Base-by-base conservation (phyloP, 2,113 vertebrate species). In the Saccopteryx bilineata region DNA sequence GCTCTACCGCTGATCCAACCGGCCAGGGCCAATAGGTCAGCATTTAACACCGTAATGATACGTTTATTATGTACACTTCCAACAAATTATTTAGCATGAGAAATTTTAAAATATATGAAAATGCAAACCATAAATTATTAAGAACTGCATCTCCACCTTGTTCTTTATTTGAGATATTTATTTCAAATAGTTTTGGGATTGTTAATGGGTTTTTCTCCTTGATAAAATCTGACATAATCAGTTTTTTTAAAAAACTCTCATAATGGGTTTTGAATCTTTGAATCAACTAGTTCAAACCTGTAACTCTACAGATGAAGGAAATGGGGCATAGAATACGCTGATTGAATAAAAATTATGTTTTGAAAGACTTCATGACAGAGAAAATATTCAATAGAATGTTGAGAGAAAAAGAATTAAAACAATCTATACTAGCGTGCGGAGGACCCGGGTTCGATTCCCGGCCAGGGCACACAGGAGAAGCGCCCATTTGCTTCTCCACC, bases 301-400 rank as follows among this genome's bases (percentile, higher is more conserved):
- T 86, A 75, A 80, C 8, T 81, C 78, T 90, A 92, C 12, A 94
- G 56, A 80, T 69, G 21, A 95, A 92, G 63, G 79, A 83, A 96
- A 28, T 56, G 10, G 8, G 14, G 9, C n/a, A 85, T 5, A 79
- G 11, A 88, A 90, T 60, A 91, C 33, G 8, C 18, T 60, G 26
- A 26, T 90, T 68, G 93, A 86, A 87, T 75, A 93, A 92, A 81
- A 90, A 65, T 39, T 74, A 3, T 28, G 87, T 75, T 94, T 94
- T 94, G 28, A 84, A 84, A 90, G 23, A 50, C 19, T 82, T 94
- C 21, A 52, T 54, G 12, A 71, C 66, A 71, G 7, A 83, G 28
- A 46, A 96, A 96, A 68, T 87, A 23, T 61, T 91, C 31, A 82
- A n/a, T 66, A 95, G 19, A 94, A 90, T 66, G 21, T 1, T 66